phyloP scores from a whole-genome alignment of 2,113 vertebrate genomes.

The Pao palembangensis region DNA sequence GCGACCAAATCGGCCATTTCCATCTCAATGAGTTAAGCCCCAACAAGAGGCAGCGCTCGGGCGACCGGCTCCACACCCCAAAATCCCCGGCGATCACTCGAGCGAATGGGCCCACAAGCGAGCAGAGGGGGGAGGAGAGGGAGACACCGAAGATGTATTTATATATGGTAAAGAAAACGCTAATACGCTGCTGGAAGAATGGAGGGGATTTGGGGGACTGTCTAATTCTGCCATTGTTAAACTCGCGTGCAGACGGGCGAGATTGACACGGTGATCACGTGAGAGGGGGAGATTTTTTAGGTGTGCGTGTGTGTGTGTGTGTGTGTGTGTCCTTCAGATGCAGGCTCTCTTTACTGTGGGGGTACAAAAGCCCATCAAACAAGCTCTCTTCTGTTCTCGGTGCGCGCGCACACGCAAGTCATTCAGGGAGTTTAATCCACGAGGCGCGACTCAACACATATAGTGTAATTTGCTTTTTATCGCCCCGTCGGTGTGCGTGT shows the following conservation, averaged over 20 bases:
- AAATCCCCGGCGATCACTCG: conserved; percentile 77
- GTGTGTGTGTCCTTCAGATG: conserved; percentile 41
- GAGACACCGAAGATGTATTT: conserved; percentile 60
- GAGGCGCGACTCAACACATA: conserved; percentile 36
- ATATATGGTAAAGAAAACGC: conserved; percentile 77
- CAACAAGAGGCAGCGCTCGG: conserved; percentile 69
- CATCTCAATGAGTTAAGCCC: conserved; percentile 78
- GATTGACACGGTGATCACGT: conserved; percentile 81
- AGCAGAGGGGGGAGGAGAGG: neutral
- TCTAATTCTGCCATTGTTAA: conserved; percentile 80
- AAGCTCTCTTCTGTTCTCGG: conserved; percentile 8
- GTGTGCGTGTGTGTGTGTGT: conserved; percentile 1
- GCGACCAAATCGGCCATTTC: conserved; percentile 74
- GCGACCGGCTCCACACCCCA: conserved; percentile 70
- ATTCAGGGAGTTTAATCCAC: conserved; percentile 42
- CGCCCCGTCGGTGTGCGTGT: conserved; percentile 10
- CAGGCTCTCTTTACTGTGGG: conserved; percentile 23
- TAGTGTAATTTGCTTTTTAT: conserved; percentile 52
- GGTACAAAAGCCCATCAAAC: neutral
- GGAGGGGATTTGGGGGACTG: conserved; percentile 63
- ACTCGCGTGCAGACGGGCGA: conserved; percentile 82
- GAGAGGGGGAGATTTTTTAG: conserved; percentile 57
- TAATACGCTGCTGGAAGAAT: conserved; percentile 71
- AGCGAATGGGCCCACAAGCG: conserved; percentile 80
- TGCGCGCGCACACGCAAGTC: conserved; percentile 28